A percentile compares a stretch with the other conserved stretches of the same genome.
phyloP scores from a whole-genome alignment of 2,113 vertebrate species.

The Mus pahari region DNA sequence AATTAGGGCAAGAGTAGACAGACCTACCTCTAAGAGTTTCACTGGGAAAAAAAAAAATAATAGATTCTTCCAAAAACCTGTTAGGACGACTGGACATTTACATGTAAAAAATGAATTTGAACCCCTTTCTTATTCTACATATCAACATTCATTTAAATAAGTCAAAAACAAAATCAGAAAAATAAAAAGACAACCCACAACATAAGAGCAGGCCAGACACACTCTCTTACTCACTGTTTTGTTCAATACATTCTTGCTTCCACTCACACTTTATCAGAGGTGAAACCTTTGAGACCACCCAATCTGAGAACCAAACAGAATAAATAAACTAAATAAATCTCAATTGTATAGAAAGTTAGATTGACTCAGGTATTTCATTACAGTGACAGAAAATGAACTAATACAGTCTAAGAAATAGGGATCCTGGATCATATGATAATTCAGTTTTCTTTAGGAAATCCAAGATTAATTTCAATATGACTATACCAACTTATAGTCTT shows the following conservation, averaged over 20 bases:
- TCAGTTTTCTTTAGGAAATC: neutral
- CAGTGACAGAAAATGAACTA: neutral
- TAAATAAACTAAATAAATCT: neutral
- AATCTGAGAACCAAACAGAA: neutral
- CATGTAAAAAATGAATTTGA: neutral
- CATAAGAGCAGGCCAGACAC: neutral
- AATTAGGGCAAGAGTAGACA: conserved; percentile 14
- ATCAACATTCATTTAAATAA: neutral
- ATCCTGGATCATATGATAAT: neutral
- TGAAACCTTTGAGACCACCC: neutral
- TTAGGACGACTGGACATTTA: neutral
- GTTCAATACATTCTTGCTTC: neutral
- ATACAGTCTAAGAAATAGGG: neutral
- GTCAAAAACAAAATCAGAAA: neutral
- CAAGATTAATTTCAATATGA: neutral
- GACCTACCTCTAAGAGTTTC: neutral
- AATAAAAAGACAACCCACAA: neutral
- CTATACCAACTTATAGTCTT: neutral
- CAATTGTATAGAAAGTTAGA: neutral
- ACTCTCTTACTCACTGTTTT: neutral
- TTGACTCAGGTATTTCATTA: neutral
- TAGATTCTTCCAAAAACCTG: neutral
- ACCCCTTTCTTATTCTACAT: neutral
- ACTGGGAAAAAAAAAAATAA: neutral
- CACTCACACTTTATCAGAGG: neutral